Conservation (phyloP, 2,113 vertebrate species). For the Notarius lentiginosus region DNA sequence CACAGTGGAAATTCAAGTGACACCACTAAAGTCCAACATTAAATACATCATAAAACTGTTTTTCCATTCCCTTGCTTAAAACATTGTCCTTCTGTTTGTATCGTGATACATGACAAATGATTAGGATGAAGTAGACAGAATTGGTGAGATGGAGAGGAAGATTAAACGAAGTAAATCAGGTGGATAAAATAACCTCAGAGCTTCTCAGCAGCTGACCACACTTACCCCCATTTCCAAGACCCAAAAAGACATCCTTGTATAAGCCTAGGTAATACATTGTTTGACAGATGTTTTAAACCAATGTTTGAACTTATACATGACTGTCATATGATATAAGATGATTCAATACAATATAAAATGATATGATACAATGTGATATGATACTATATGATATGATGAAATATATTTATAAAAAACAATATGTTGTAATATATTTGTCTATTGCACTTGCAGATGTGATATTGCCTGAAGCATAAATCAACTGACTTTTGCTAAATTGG, state of each 20-base stretch:
- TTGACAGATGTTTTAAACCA: not conserved
- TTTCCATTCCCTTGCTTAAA: not conserved
- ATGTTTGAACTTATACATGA: not conserved
- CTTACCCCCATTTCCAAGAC: conserved; percentile 59
- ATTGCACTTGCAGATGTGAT: not conserved
- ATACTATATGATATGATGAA: not conserved
- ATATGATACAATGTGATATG: not conserved
- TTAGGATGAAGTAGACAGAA: conserved; percentile 13
- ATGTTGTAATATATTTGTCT: not conserved
- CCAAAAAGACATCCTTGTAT: conserved; percentile 14
- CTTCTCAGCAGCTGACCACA: conserved; percentile 61
- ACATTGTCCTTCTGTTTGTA: conserved; percentile 57
- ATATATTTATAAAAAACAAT: too few relatives aligned
- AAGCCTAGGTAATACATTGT: not conserved
- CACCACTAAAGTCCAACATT: not conserved
- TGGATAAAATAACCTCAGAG: conserved; percentile 52
- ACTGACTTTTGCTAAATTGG: conserved; percentile 34
- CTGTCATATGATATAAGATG: not conserved
- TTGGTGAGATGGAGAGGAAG: conserved; percentile 18
- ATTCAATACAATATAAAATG: not conserved
- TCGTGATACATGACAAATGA: conserved; percentile 62
- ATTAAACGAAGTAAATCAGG: not conserved
- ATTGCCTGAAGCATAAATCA: conserved; percentile 13
- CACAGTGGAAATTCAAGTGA: not conserved
- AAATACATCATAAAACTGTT: not conserved